Conservation (phyloP, 2,888 invertebrate species). For the Tromatobia lineatoria region DNA sequence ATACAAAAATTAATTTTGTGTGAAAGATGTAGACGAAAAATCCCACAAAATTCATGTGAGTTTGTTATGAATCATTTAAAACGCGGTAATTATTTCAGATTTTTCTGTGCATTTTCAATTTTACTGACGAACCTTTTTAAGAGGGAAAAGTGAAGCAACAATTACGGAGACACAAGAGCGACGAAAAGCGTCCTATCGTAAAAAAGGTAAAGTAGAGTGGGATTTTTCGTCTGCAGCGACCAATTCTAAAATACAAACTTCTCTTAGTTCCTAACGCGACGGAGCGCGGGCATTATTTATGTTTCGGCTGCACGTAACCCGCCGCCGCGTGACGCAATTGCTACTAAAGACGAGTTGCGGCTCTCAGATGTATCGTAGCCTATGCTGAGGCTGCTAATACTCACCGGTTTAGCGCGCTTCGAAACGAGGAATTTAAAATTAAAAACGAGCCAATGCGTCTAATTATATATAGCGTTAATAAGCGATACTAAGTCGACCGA, state of each 20-base stretch:
- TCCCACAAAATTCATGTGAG: no score
- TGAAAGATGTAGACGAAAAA: no score
- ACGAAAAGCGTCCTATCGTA: background rate
- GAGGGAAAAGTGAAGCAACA: background rate
- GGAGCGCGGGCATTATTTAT: constrained; percentile 49
- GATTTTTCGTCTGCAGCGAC: background rate
- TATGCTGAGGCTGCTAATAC: background rate
- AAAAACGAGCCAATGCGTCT: no score
- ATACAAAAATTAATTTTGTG: no score
- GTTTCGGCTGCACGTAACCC: constrained; percentile 54
- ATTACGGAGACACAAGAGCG: background rate
- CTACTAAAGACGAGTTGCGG: constrained; percentile 29
- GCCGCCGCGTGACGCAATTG: constrained; percentile 63
- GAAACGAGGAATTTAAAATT: background rate
- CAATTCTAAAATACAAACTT: constrained; percentile 28
- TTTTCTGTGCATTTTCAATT: no score
- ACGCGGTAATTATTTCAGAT: no score
- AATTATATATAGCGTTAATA: no score
- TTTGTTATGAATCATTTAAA: no score
- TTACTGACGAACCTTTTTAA: no score
- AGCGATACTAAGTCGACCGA: no score
- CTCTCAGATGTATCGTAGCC: background rate
- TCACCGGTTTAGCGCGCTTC: no score
- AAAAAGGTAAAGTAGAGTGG: background rate
- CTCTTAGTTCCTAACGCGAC: background rate